phyloP scores from a whole-genome alignment of 2,888 invertebrate species.

The Protonemura montana region DNA sequence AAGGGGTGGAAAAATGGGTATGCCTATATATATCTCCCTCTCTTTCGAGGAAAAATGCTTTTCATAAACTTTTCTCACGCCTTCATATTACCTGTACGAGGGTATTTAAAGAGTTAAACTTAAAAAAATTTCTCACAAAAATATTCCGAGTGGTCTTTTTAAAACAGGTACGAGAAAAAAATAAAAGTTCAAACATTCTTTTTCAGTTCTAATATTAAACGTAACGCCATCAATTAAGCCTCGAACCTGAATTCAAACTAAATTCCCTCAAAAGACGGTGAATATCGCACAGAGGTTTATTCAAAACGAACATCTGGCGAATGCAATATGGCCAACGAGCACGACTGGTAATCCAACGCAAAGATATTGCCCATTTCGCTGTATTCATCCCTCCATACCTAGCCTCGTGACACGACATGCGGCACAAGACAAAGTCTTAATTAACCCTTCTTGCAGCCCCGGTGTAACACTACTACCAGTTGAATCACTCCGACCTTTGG shows the following conservation, averaged over 20 bases:
- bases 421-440: neutral
- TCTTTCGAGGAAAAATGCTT: neutral
- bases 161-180: neutral
- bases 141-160: neutral
- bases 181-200: neutral
- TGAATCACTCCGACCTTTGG: neutral
- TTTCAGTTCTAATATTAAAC: neutral
- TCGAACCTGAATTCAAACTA: neutral
- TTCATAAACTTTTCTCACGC: neutral
- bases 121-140: neutral
- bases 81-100: neutral
- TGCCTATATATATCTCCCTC: too few relatives aligned
- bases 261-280: neutral
- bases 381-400: neutral
- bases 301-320: constrained; percentile 29
- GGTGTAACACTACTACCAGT: constrained; percentile 13
- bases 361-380: constrained; percentile 16
- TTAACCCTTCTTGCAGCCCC: neutral
- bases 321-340: neutral
- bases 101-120: neutral
- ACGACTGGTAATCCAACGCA: neutral
- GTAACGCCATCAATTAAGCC: neutral
- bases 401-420: neutral
- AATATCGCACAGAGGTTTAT: neutral
- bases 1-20: too few relatives aligned